Base-by-base conservation (phyloP, 2,888 invertebrate species). In the Hirudinaria manillensis region DNA sequence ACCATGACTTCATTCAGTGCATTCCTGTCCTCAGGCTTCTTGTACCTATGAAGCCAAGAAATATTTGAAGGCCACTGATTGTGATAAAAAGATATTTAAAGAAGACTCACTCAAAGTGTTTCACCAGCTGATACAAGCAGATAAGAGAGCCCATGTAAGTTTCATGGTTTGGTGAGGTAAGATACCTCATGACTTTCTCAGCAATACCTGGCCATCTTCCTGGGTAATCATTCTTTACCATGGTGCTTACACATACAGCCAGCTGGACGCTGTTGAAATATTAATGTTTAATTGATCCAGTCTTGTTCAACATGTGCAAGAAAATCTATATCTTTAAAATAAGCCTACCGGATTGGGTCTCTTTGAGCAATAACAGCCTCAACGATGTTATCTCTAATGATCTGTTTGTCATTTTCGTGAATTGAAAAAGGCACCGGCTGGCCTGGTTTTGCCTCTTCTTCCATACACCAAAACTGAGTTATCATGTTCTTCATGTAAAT, bases 401-500 rank as follows among this genome's bases (percentile, higher is more conserved):
- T 90, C 19, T 91, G 91, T 81, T 94, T 89, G 87, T 99, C 99
- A 84, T 97, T 95, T 86, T 99, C 98, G 82, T 97, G 96, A 81
- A 98, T 90, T 80, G 90, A 90, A 86, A 94, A 97, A 29, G 91
- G 90, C 13, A 84, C 81, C 4, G 82, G 82, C 65, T 84, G 84
- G 13, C 81, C 81, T 10, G 82, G 81, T 51, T 82, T 81, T 61
- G 82, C 82, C 24, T 81, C 78, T 72, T 83, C 90, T n/a, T 81
- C 78, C 71, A 85, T 91, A 74, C 82, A 90, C 98, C 98, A 99
- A 86, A 90, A 92, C 81, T 90, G 90, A 38, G 90, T 90, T 76
- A 98, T 88, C 83, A 94, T 88, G 87, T 98, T 99, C 87, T 99
- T 99, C 79, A 99, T 88, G 87, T 96, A 99, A 80, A 99, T 93